A percentile compares a stretch with the other conserved stretches of the same genome.
phyloP scores from a whole-genome alignment of 1,140 invertebrate genomes.

The Magallana gigas region DNA sequence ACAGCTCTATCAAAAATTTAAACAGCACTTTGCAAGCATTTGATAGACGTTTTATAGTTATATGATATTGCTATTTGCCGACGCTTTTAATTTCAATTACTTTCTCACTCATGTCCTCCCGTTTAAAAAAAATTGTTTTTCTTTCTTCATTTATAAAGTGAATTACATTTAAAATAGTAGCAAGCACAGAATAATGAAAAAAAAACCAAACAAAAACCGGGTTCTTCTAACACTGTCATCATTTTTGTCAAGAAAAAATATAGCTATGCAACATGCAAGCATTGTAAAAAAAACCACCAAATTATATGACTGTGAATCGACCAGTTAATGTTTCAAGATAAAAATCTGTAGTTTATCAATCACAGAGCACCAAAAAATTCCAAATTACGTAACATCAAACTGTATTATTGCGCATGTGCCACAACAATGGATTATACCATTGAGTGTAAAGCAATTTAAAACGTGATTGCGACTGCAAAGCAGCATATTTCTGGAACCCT shows the following conservation, averaged over 20 bases:
- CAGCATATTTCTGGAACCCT: constrained; percentile 2
- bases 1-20: background rate
- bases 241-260: too few species aligned
- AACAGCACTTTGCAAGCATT: background rate
- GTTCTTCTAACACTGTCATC: too few species aligned
- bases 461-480: background rate
- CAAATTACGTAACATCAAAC: constrained; percentile 30
- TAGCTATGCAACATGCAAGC: too few species aligned
- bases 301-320: background rate
- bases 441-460: constrained; percentile 26
- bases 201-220: too few species aligned
- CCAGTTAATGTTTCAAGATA: constrained; percentile 14
- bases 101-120: background rate
- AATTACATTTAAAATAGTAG: too few species aligned
- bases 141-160: too few species aligned
- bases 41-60: background rate
- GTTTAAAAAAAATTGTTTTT: background rate
- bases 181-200: too few species aligned
- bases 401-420: background rate
- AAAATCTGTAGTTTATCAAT: constrained; percentile 11
- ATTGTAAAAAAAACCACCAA: too few species aligned
- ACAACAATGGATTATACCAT: background rate
- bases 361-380: constrained; percentile 10
- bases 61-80: background rate
- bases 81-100: background rate